These are phyloP conservation scores for Mustelus asterias DNA, from an alignment of 2,113 vertebrate species.

Conservation along the genomic window DNA sequence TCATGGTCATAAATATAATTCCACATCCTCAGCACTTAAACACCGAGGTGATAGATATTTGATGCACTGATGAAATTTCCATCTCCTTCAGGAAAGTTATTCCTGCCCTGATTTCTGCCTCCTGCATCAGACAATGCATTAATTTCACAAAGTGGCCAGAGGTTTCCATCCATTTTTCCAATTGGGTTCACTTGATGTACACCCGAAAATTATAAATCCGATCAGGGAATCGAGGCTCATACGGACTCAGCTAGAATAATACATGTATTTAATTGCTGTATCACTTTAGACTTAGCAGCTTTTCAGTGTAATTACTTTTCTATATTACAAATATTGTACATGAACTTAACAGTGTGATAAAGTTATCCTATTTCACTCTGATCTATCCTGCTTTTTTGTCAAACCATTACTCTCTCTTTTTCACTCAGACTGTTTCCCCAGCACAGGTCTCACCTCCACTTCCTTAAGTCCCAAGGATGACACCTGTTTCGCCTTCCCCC, in stretches of 20 bases:
- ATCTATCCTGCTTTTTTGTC: not conserved
- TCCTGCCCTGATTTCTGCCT: not conserved
- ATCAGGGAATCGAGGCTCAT: not conserved
- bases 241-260: not conserved
- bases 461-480: no score
- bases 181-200: not conserved
- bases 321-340: not conserved
- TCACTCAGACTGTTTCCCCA: no score
- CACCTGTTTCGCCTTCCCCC: no score
- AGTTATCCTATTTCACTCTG: not conserved
- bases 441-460: no score
- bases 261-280: not conserved
- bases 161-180: not conserved
- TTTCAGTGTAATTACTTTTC: not conserved
- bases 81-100: not conserved
- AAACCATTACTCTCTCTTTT: no score
- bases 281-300: not conserved
- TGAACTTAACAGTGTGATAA: not conserved
- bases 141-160: not conserved
- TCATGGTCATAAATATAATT: not conserved
- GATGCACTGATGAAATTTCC: not conserved
- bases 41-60: not conserved
- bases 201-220: not conserved
- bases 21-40: not conserved
- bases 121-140: not conserved